These are phyloP conservation scores for Peromyscus polionotus DNA, from an alignment of 2,113 vertebrate species.

Conservation along the genomic window DNA sequence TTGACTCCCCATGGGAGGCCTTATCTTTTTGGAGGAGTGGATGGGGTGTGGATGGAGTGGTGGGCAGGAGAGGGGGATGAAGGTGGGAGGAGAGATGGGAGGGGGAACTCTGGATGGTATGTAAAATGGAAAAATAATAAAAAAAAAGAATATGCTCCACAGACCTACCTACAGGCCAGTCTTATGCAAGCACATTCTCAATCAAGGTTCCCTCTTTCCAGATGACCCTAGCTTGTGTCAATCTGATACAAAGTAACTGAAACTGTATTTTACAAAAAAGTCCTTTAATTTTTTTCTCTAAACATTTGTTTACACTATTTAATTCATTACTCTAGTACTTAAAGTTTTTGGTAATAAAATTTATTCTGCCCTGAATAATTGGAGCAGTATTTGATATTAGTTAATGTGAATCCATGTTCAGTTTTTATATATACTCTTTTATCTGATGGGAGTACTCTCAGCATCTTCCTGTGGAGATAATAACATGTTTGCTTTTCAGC, in stretches of 20 bases:
- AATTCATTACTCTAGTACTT: not conserved
- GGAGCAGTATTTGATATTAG: not conserved
- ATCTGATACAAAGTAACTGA: not conserved
- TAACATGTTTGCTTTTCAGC: not conserved
- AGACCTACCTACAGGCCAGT: not conserved
- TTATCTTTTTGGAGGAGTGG: too few species aligned
- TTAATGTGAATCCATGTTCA: too few species aligned
- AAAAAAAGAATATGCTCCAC: too few species aligned
- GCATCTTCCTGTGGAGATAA: not conserved
- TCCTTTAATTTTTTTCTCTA: not conserved
- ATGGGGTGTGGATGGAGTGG: too few species aligned
- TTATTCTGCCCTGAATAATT: not conserved
- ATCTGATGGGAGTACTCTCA: not conserved
- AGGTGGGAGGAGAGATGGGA: too few species aligned
- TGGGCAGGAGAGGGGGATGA: too few species aligned
- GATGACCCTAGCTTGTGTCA: not conserved
- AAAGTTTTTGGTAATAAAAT: not conserved
- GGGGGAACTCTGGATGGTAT: too few species aligned
- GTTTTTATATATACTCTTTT: not conserved
- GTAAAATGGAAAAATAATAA: too few species aligned
- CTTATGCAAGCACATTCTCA: too few species aligned
- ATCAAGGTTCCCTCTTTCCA: not conserved
- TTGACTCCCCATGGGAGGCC: too few species aligned
- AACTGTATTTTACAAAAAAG: not conserved
- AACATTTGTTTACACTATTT: not conserved